Evolutionary conservation across 1,140 invertebrate species (phyloP), one percentile per base, ranked within the genome.

Genomic region (Holcopasites calliopsidis): DNA sequence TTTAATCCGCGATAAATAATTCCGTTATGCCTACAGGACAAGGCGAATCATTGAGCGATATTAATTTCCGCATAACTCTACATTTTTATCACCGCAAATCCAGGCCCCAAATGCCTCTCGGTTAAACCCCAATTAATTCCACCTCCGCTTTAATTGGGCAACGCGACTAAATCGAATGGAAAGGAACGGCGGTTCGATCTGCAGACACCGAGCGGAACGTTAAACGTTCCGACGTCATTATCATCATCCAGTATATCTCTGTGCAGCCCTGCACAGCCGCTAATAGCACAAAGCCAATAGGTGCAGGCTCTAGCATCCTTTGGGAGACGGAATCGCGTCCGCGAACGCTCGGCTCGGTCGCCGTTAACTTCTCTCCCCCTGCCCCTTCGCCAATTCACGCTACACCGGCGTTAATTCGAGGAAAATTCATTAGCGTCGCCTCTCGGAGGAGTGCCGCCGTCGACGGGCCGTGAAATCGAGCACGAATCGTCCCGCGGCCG

Each of bases 391-490:
- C 33, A n/a, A n/a, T 77, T 69, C 76, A 80, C 77, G 77, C 47
- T 60, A 61, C 77, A 65, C 28, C 58, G 58, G 68, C 69, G 82
- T 76, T 81, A 84, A 85, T 84, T 85, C 71, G 52, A 76, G 57
- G 61, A 85, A 84, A 84, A 83, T 85, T 79, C 82, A 85, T 85
- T 84, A 85, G 72, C 76, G 68, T 68, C 68, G 74, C 28, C 52
- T 68, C 73, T 76, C 78, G 52, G 69, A 70, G 61, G 61, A 44
- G 38, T 35, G 10, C 28, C 21, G 60, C n/a, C 42, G 68, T 62
- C 58, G 57, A 21, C 72, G 50, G 38, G 55, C 73, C 61, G 80
- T 82, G 77, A 85, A 85, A 85, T 83, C 77, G 75, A 85, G 76
- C 80, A 64, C 70, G 78, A 81, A 80, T 85, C 80, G 77, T 77